These are phyloP conservation scores for Chydorus sphaericus DNA, from an alignment of 2,888 invertebrate genomes.

Conservation along the genomic window DNA sequence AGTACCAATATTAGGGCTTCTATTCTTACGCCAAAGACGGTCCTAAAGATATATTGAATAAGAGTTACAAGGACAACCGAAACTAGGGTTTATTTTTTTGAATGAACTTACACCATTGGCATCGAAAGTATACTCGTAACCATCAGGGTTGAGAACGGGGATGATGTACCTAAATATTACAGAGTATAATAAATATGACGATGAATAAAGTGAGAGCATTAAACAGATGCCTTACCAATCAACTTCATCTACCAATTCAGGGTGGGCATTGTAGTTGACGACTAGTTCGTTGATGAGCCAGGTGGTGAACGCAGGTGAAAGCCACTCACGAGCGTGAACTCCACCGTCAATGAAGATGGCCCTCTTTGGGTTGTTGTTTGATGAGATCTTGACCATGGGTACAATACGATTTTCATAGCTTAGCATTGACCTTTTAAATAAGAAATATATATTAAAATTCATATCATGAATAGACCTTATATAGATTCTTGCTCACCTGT, in stretches of 20 bases:
- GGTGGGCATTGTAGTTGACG: slow-evolving; percentile 19
- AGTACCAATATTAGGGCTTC: slow-evolving; percentile 28
- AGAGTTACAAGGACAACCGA: background rate
- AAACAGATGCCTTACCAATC: slow-evolving; percentile 38
- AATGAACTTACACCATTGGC: slow-evolving; percentile 19
- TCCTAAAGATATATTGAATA: slow-evolving; percentile 26
- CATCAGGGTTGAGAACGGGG: slow-evolving; percentile 55
- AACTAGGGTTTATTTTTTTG: slow-evolving; percentile 2
- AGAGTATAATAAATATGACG: too few species aligned
- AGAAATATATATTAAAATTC: too few species aligned
- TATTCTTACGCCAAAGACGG: slow-evolving; percentile 53
- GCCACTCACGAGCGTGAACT: slow-evolving; percentile 46
- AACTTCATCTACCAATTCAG: slow-evolving; percentile 38
- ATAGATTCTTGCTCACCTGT: background rate
- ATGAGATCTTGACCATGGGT: slow-evolving; percentile 26
- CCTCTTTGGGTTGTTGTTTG: slow-evolving; percentile 26
- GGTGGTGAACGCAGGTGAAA: slow-evolving; percentile 57
- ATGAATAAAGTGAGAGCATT: background rate
- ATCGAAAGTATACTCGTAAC: slow-evolving; percentile 41
- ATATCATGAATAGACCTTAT: too few species aligned
- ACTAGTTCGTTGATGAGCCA: slow-evolving; percentile 26
- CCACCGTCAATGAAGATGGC: slow-evolving; percentile 32
- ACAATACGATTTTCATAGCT: background rate
- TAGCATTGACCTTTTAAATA: too few species aligned
- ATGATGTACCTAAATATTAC: slow-evolving; percentile 27